A percentile compares a stretch with the other conserved stretches of the same genome.
Conservation (phyloP, 2,888 invertebrate genomes). For the Nycteola revayana region DNA sequence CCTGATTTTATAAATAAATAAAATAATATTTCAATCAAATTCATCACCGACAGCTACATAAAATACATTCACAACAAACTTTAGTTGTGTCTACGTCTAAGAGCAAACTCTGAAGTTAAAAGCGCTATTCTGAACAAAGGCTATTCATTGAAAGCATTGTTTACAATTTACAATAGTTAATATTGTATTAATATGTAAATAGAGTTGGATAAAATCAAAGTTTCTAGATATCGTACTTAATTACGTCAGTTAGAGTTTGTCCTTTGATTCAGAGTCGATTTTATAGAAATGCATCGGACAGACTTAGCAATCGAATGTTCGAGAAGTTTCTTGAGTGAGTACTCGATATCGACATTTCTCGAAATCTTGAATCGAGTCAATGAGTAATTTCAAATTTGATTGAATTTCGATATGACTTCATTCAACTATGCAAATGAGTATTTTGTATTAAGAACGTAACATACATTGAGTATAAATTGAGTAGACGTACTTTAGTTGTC, state of each 20-base stretch:
- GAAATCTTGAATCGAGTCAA: conserved; percentile 1
- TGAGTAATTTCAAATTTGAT: conserved; percentile 10
- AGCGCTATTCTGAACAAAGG: too few relatives aligned
- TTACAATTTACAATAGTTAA: neutral
- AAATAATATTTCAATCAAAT: too few relatives aligned
- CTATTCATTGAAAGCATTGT: too few relatives aligned
- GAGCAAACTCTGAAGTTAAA: too few relatives aligned
- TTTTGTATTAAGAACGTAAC: neutral
- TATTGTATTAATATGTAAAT: neutral
- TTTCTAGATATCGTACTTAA: conserved; percentile 22
- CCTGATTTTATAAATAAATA: too few relatives aligned
- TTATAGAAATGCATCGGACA: conserved; percentile 12
- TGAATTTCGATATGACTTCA: neutral
- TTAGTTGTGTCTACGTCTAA: too few relatives aligned
- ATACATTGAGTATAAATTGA: neutral
- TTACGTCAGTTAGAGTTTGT: conserved; percentile 15
- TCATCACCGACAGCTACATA: too few relatives aligned
- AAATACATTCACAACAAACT: too few relatives aligned
- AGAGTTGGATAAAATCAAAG: conserved; percentile 18
- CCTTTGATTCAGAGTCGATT: conserved; percentile 19
- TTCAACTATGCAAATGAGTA: neutral
- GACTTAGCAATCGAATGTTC: conserved; percentile 10
- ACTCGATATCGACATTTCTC: conserved; percentile 8
- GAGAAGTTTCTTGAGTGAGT: conserved; percentile 15
- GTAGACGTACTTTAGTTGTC: neutral